Conservation (phyloP, 2,113 vertebrate species). For the Boleophthalmus pectinirostris region DNA sequence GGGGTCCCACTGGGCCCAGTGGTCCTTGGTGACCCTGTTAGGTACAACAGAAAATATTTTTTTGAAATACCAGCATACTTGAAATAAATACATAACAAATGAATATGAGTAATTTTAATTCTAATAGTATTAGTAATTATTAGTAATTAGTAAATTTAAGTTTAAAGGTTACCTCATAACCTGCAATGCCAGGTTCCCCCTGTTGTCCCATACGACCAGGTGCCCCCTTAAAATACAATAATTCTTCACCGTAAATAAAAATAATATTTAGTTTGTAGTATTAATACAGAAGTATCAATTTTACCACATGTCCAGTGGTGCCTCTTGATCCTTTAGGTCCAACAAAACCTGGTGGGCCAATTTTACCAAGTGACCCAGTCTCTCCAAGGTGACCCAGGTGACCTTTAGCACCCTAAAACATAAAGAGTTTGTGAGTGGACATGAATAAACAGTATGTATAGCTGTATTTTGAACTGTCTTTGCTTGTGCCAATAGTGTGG, state of each 20-base stretch:
- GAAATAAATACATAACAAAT: not conserved
- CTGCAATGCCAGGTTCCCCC: constrained; percentile 90
- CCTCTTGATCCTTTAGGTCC: constrained; percentile 96
- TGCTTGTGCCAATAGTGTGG: not conserved
- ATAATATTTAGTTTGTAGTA: not conserved
- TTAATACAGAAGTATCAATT: constrained; percentile 12
- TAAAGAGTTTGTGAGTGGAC: constrained; percentile 3
- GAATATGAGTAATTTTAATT: constrained; percentile 1
- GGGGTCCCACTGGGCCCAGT: constrained; percentile 84
- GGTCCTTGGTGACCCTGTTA: constrained; percentile 89
- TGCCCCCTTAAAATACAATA: constrained; percentile 78
- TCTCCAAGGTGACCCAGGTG: constrained; percentile 91
- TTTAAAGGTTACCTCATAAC: constrained; percentile 85
- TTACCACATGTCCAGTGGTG: constrained; percentile 93
- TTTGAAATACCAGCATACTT: not conserved
- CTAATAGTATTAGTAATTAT: not conserved
- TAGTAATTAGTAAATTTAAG: not conserved
- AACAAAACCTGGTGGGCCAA: constrained; percentile 83
- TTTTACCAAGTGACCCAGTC: constrained; percentile 86
- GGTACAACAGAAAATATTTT: constrained; percentile 24
- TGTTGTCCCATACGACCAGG: constrained; percentile 93
- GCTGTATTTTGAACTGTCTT: not conserved
- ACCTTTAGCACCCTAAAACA: constrained; percentile 91
- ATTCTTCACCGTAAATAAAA: not conserved
- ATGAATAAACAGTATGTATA: not conserved